A percentile compares a stretch with the other conserved stretches of the same genome.
Evolutionary conservation across 2,888 invertebrate species (phyloP).

Genomic region (Cheilosia vulpina): DNA sequence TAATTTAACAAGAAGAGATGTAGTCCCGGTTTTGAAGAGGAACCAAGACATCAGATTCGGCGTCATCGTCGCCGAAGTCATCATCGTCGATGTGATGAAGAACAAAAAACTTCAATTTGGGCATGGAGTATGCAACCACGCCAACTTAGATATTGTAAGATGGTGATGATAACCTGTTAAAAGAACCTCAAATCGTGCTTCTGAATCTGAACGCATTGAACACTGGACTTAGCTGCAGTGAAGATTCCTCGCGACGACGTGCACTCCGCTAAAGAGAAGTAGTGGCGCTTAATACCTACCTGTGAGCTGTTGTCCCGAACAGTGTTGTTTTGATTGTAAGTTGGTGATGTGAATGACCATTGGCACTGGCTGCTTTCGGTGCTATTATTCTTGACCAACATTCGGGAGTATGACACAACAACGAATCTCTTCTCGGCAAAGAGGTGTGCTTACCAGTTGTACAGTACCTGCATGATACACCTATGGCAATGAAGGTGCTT

Average conservation of each 20-base stretch:
- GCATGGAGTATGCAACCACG: constrained; percentile 53
- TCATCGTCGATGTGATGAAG: constrained; percentile 27
- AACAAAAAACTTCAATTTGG: constrained; percentile 47
- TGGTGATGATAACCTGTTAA: constrained; percentile 60
- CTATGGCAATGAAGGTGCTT: constrained; percentile 58
- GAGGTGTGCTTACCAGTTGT: constrained; percentile 54
- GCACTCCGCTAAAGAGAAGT: constrained; percentile 39
- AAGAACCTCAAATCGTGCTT: constrained; percentile 58
- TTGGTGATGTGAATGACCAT: constrained; percentile 52
- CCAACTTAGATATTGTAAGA: constrained; percentile 57
- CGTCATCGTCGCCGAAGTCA: constrained; percentile 38
- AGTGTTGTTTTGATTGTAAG: constrained; percentile 46
- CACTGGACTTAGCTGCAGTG: constrained; percentile 4
- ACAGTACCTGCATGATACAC: constrained; percentile 37
- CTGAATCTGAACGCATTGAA: constrained; percentile 40
- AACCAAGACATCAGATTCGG: constrained; percentile 65
- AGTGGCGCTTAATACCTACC: constrained; percentile 71
- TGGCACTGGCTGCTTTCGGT: constrained; percentile 45
- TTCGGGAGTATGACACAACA: constrained; percentile 57
- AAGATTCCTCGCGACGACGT: constrained; percentile 38
- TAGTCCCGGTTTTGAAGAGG: constrained; percentile 61
- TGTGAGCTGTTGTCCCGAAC: constrained; percentile 11
- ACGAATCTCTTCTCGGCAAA: constrained; percentile 35
- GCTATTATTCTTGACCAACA: constrained; percentile 61
- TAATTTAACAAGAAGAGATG: constrained; percentile 68